Base-by-base conservation (phyloP, 2,888 invertebrate genomes). In the Cephonodes hylas region DNA sequence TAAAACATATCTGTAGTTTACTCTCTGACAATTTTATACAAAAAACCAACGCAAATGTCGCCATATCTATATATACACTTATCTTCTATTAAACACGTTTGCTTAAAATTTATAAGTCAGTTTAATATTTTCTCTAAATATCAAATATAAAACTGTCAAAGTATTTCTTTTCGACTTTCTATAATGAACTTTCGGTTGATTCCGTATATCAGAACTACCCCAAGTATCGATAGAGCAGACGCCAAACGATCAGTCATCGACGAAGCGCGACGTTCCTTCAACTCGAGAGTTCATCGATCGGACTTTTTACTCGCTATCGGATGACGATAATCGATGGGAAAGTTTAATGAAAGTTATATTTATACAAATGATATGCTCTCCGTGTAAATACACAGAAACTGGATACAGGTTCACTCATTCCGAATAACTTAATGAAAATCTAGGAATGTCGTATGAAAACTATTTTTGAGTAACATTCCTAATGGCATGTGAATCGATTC, bases 221-320 rank as follows among this genome's bases (percentile, higher is more conserved):
- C 31, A 31, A 25, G 27, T 31, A 44, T 59, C 44, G 3, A 27
- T 42, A 18, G 20, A 38, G 20, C 46, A 23, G 45, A 25, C 27
- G 25, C n/a, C 42, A 70, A 73, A 71, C 77, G 77, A 84, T 84
- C 81, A 83, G 66, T 66, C 84, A 31, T 18, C 53, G 84, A 66
- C 84, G 80, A 69, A 85, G 88, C 91, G 90, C 70, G 77, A 87
- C 90, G 92, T 90, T 86, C 89, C 79, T 90, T 91, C 89, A 91
- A 89, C 89, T 84, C 79, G 72, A 71, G 71, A 74, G 89, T 88
- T 88, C 89, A 86, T 83, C 84, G 89, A 75, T 84, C 88, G 80
- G 75, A n/a, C 80, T 82, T 84, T 85, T 86, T 85, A 84, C 81
- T 65, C 72, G 66, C 68, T 79, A 84, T 87, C 83, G 71, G 77